phyloP scores from a whole-genome alignment of 2,888 invertebrate species.

The Drosophila neotestacea region DNA sequence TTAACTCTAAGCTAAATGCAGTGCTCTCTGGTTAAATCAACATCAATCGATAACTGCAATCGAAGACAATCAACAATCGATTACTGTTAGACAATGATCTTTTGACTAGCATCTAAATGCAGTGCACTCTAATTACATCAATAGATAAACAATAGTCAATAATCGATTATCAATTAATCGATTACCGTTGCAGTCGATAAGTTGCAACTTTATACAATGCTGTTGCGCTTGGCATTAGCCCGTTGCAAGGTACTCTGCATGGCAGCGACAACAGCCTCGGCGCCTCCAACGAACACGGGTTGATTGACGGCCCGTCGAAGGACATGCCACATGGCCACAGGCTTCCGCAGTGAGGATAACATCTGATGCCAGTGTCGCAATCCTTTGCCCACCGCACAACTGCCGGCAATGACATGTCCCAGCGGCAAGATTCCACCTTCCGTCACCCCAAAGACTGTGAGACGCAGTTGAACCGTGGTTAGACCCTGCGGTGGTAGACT shows the following conservation, averaged over 20 bases:
- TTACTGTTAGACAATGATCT: neutral
- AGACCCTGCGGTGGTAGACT: conserved; percentile 90
- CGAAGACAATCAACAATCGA: neutral
- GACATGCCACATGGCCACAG: conserved; percentile 94
- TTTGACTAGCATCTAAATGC: neutral
- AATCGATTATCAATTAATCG: neutral
- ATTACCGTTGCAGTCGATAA: neutral
- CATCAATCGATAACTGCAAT: neutral
- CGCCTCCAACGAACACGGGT: conserved; percentile 81
- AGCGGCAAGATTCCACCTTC: conserved; percentile 87
- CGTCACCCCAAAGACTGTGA: conserved; percentile 87
- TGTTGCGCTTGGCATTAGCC: conserved; percentile 80
- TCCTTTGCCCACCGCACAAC: conserved; percentile 90
- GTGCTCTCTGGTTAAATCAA: neutral
- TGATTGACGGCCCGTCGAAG: conserved; percentile 86
- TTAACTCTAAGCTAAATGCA: neutral
- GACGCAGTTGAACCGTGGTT: conserved; percentile 90
- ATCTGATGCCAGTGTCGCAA: conserved; percentile 94
- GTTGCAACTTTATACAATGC: conserved; percentile 69
- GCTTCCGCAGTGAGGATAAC: conserved; percentile 91
- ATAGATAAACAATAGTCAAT: neutral
- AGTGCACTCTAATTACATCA: neutral
- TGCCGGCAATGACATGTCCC: conserved; percentile 92
- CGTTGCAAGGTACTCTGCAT: conserved; percentile 79
- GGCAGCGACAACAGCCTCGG: conserved; percentile 82